Evolutionary conservation across 1,140 invertebrate species (phyloP).

Genomic region (Geopemphigus sp.): DNA sequence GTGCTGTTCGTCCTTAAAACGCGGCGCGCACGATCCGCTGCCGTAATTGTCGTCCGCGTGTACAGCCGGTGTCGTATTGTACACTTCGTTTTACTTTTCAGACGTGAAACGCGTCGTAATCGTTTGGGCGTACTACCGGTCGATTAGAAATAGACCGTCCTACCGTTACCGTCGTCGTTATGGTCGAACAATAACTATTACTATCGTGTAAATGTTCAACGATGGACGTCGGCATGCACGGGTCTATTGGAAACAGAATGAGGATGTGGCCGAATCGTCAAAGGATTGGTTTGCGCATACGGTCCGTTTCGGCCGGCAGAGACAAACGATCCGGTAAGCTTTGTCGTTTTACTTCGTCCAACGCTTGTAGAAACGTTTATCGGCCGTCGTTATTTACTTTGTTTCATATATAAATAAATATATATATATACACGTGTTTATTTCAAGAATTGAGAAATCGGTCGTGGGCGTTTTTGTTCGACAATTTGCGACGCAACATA

Average conservation of each 20-base stretch:
- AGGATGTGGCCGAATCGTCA: slow-evolving; percentile 46
- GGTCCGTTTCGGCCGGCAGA: slow-evolving; percentile 80
- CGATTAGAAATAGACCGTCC: background rate
- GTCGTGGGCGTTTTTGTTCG: slow-evolving; percentile 94
- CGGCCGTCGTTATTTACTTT: no score
- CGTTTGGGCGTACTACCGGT: background rate
- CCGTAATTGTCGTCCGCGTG: no score
- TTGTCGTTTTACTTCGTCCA: no score
- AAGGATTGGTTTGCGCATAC: slow-evolving; percentile 60
- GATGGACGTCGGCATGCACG: slow-evolving; percentile 36
- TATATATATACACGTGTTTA: no score
- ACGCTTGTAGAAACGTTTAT: no score
- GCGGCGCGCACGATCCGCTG: no score
- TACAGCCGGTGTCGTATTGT: no score
- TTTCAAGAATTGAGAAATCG: slow-evolving; percentile 74
- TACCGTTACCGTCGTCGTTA: no score
- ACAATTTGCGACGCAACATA: slow-evolving; percentile 87
- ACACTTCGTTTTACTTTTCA: no score
- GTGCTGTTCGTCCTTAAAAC: no score
- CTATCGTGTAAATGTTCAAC: background rate
- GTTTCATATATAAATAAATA: no score
- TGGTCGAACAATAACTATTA: background rate
- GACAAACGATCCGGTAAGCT: slow-evolving; percentile 80
- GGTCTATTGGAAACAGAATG: slow-evolving; percentile 28
- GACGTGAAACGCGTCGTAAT: no score